Conservation (phyloP, 2,797 vertebrate species). For the Gallinago nigripennis region DNA sequence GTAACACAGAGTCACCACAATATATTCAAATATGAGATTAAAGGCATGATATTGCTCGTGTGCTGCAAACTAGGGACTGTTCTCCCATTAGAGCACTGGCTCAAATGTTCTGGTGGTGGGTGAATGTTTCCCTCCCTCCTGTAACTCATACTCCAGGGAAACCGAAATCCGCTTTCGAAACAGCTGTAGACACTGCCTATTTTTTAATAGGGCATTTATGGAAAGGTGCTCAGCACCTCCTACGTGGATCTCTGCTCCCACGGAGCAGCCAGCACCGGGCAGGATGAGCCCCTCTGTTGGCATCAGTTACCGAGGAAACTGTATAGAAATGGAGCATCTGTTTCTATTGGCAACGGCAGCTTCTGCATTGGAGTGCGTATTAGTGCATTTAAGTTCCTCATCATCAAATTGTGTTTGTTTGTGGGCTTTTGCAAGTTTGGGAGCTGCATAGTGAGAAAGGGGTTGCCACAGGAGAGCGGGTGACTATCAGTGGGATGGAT, state of each 20-base stretch:
- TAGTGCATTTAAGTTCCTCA: not conserved
- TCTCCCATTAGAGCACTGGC: not conserved
- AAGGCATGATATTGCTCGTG: not conserved
- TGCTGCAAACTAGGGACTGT: not conserved
- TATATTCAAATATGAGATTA: not conserved
- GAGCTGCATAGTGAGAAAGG: rapidly evolving
- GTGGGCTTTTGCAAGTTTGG: not conserved
- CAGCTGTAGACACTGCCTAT: not conserved
- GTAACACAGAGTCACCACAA: not conserved
- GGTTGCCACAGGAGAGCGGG: not conserved
- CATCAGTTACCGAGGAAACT: not conserved
- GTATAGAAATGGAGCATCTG: conserved; percentile 17
- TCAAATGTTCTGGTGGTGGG: not conserved
- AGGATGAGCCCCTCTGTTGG: not conserved
- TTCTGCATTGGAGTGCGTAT: not conserved
- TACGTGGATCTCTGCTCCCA: not conserved
- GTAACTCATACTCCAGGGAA: not conserved
- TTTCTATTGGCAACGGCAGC: conserved; percentile 52
- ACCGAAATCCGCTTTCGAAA: not conserved
- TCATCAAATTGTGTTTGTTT: not conserved
- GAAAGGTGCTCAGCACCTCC: not conserved
- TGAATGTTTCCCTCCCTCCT: not conserved
- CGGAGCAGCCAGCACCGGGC: not conserved
- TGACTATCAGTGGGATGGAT: rapidly evolving
- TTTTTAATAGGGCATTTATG: not conserved